Evolutionary conservation across 2,888 invertebrate species (phyloP), one percentile per base, ranked within the genome.

Genomic region (Ypsolopha scabrella): DNA sequence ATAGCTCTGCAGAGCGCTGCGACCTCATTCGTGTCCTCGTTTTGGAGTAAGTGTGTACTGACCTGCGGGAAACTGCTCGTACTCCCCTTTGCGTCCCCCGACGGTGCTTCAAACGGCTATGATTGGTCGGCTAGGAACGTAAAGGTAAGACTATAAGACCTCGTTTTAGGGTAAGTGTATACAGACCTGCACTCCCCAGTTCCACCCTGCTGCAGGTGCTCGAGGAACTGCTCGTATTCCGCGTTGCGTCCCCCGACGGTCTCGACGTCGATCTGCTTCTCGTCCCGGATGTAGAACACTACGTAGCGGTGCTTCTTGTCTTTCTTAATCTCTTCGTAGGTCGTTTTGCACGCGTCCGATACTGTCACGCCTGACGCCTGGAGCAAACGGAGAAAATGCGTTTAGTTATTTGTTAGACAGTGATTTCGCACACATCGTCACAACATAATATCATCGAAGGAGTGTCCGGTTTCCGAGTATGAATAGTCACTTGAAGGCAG

Each of bases 221-320:
- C 93, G 64, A 98, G 91, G 89, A 99, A 99, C 75, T 93, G 91
- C 68, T 97, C 96, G 82, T 98, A 99, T 70, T 94, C 93, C 52
- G 95, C 94, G 75, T 96, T 94, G 63, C 97, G 91, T 61, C 91
- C 92, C 71, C 95, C 96, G 69, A 96, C 94, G 51, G 93, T 93
- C 88, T 97, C 97, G 53, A 97, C 97, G 76, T 96, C 96, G 75
- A 98, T 98, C 87, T 95, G 95, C 87, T 94, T 96, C 80, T 98
- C 97, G 78, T 97, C 96, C 67, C 95, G 93, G 82, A 98, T 96
- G 88, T 92, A 96, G 88, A 96, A 98, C 74, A 98, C 95, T 62
- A 98, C 96, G 86, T 97, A 98, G 76, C 97, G 94, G 88, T 96
- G 95, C 75, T 96, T 96, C 89, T 98, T 98, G 80, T 96, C 96